phyloP scores from a whole-genome alignment of 2,797 vertebrate genomes.

The Sebastes steindachneri region DNA sequence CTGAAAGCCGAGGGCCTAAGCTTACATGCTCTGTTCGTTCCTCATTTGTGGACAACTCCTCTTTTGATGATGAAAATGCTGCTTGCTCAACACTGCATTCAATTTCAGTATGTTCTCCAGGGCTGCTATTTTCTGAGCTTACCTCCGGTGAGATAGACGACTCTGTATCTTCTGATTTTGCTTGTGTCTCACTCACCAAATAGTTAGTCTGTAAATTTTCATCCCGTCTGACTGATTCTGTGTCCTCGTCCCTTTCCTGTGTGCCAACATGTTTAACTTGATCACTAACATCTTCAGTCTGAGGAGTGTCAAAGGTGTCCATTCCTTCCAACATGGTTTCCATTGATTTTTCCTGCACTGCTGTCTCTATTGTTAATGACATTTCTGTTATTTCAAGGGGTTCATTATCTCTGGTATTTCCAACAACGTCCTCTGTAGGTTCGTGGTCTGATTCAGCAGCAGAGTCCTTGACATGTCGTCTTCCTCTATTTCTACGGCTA shows the following conservation, averaged over 20 bases:
- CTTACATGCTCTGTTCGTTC: neutral
- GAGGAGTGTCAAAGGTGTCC: neutral
- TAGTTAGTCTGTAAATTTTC: slow-evolving; percentile 2
- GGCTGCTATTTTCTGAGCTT: neutral
- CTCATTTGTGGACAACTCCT: slow-evolving; percentile 21
- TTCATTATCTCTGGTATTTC: neutral
- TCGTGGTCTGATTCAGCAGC: slow-evolving; percentile 1
- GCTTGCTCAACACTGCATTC: neutral
- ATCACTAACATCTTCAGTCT: neutral
- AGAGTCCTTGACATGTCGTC: neutral
- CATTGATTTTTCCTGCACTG: neutral
- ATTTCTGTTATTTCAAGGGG: neutral
- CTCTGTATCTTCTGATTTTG: neutral
- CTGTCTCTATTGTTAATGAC: neutral
- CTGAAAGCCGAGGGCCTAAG: neutral
- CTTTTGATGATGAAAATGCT: neutral
- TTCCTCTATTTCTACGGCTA: slow-evolving; percentile 41
- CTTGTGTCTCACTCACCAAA: neutral
- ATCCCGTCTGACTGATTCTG: neutral
- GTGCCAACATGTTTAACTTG: neutral
- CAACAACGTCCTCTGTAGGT: neutral
- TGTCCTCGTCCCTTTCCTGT: neutral
- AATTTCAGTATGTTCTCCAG: neutral
- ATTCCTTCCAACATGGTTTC: neutral
- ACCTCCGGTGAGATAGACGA: neutral